These are phyloP conservation scores for Corythaixoides concolor DNA, from an alignment of 2,113 vertebrate species.

Conservation along the genomic window DNA sequence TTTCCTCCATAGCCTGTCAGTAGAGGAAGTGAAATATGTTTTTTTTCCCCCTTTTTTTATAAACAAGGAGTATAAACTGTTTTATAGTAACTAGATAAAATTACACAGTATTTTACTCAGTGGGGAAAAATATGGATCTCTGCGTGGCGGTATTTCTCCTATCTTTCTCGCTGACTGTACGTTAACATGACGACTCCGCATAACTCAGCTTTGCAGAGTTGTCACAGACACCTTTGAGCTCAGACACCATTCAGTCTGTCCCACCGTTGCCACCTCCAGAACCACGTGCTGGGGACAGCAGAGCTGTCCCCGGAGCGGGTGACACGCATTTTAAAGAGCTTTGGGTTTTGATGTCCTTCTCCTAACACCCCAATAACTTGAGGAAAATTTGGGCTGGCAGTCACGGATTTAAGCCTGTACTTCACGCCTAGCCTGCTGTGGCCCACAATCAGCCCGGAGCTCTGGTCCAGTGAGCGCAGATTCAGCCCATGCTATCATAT, in stretches of 20 bases:
- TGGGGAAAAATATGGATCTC: slow-evolving; percentile 47
- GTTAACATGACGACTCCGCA: not conserved
- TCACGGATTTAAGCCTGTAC: not conserved
- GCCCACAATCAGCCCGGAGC: not conserved
- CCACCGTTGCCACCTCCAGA: not conserved
- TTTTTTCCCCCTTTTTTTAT: not conserved
- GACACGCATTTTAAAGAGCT: not conserved
- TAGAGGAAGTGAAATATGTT: slow-evolving; percentile 35
- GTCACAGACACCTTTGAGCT: not conserved
- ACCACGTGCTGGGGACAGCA: not conserved
- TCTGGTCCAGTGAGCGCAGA: not conserved
- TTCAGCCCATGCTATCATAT: not conserved
- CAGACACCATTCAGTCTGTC: not conserved
- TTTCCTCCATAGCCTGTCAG: slow-evolving; percentile 56
- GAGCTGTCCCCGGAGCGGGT: not conserved
- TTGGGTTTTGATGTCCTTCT: not conserved
- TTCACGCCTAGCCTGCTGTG: not conserved
- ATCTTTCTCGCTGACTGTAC: not conserved
- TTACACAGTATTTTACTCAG: slow-evolving; percentile 40
- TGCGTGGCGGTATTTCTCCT: not conserved
- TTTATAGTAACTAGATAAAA: slow-evolving; percentile 53
- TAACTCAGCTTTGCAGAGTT: not conserved
- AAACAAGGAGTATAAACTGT: slow-evolving; percentile 44
- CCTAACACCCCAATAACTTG: not conserved
- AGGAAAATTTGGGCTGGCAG: not conserved